These are phyloP conservation scores for Dryobota labecula DNA, from an alignment of 2,888 invertebrate genomes.

Conservation along the genomic window DNA sequence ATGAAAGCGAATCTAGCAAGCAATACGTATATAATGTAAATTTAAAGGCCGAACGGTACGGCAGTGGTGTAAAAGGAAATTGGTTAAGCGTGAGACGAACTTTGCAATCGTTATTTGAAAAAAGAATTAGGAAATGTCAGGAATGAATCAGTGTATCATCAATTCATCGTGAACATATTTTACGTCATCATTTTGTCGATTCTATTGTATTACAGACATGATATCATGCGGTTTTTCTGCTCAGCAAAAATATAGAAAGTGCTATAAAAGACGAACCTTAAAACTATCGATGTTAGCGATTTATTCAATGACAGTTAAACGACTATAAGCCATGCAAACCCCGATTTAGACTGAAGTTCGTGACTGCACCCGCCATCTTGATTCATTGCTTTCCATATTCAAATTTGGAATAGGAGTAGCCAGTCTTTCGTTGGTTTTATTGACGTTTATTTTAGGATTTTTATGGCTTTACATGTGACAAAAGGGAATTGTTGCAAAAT, in stretches of 20 bases:
- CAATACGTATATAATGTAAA: constrained; percentile 49
- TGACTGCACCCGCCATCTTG: constrained; percentile 54
- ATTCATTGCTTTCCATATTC: constrained; percentile 41
- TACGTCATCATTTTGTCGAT: not conserved
- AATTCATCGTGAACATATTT: not conserved
- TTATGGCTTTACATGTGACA: constrained; percentile 28
- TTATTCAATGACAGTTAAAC: constrained; percentile 51
- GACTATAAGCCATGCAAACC: constrained; percentile 56
- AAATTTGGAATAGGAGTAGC: constrained; percentile 50
- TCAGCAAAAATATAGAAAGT: not conserved
- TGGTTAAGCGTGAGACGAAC: constrained; percentile 36
- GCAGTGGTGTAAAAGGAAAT: constrained; percentile 51
- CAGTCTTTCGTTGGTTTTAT: constrained; percentile 49
- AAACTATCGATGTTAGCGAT: constrained; percentile 27
- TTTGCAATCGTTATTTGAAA: constrained; percentile 21
- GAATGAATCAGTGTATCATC: too few relatives aligned
- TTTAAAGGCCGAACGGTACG: constrained; percentile 54
- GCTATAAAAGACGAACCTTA: constrained; percentile 18
- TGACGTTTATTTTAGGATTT: constrained; percentile 51
- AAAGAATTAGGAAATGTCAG: constrained; percentile 16
- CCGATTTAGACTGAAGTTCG: constrained; percentile 55
- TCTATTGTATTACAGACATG: not conserved
- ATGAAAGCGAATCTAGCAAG: constrained; percentile 62
- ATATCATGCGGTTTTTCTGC: constrained; percentile 5
- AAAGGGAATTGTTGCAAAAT: not conserved